Base-by-base conservation (phyloP, 1,140 invertebrate species). In the Rhyacophila brunnea region DNA sequence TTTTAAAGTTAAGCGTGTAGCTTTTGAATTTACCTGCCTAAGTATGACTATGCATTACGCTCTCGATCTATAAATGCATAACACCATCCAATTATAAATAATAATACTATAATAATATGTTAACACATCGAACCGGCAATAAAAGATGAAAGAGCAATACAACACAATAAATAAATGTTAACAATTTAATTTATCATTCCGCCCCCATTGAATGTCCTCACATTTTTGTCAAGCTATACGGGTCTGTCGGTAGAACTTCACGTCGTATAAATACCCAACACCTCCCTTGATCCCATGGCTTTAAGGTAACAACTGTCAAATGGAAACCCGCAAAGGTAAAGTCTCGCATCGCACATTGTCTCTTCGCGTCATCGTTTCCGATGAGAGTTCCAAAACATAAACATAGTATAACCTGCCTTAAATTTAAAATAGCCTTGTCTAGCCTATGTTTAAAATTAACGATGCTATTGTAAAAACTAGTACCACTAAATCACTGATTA, bases 401-500 rank as follows among this genome's bases (percentile, higher is more conserved):
- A 40, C 11, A 40, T 40, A 40, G 15, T 15, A 40, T 40, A 40
- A 40, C 38, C 38, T 45, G 43, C n/a, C 18, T 45, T 45, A 45
- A 45, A 45, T 44, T 49, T 14, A 19, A 49, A 57, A 49, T 19
- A 43, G 18, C 20, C 20, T 42, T 38, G 40, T 38, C 52, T 60
- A 57, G 13, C 52, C 35, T 60, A 59, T 13, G 32, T 18, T 56
- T 42, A 57, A 60, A 32, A 42, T 55, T 58, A 63, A 47, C 40
- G 51, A 43, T 45, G 40, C 40, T 58, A 64, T 55, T n/a, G 4
- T 52, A 28, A 40, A 47, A 59, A 58, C 40, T 63, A 58, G 14
- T 54, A 43, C 32, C 20, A 65, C 58, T 58, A 60, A 60, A 65
- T 65, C 62, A 65, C 58, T 56, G 45, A 48, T 57, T 15, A 36